Percentiles rank a stretch among this genome's conserved stretches.
phyloP scores from a whole-genome alignment of 1,140 invertebrate species.

The Ladona fulva region DNA sequence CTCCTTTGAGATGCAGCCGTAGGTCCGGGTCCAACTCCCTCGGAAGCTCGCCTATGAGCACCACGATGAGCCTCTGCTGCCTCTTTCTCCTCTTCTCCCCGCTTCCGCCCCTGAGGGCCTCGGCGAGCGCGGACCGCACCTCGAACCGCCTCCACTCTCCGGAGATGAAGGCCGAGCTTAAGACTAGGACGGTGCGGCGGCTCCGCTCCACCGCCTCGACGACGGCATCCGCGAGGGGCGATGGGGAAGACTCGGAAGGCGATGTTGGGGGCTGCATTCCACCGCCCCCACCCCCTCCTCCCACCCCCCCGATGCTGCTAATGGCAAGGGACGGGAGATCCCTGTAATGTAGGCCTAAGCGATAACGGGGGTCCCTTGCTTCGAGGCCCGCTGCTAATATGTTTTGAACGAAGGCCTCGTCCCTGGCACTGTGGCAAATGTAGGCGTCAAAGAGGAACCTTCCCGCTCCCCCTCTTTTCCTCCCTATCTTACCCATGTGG shows the following conservation, averaged over 20 bases:
- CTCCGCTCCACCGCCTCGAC: constrained; percentile 84
- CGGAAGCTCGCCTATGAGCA: constrained; percentile 74
- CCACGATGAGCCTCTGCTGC: constrained; percentile 69
- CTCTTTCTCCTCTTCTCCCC: constrained; percentile 31
- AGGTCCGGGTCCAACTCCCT: constrained; percentile 83
- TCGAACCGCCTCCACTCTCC: constrained; percentile 92
- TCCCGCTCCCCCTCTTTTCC: constrained; percentile 55
- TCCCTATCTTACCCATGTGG: constrained; percentile 4
- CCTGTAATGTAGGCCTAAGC: constrained; percentile 76
- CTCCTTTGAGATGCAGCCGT: constrained; percentile 76
- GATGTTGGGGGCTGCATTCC: neutral
- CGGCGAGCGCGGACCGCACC: constrained; percentile 84
- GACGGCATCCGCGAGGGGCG: constrained; percentile 78
- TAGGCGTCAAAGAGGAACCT: constrained; percentile 79
- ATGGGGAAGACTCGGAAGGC: constrained; percentile 36
- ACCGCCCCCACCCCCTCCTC: neutral
- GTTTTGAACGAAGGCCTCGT: constrained; percentile 79
- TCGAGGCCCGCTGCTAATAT: constrained; percentile 75
- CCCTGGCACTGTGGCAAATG: constrained; percentile 82
- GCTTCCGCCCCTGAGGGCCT: constrained; percentile 66
- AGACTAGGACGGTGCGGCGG: constrained; percentile 76
- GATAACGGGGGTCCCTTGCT: constrained; percentile 49
- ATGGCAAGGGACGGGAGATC: constrained; percentile 69
- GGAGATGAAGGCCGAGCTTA: constrained; percentile 87
- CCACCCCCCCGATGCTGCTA: constrained; percentile 79